Evolutionary conservation across 2,113 vertebrate species (phyloP), one percentile per base, ranked within the genome.

Genomic region (Anseranas semipalmata): DNA sequence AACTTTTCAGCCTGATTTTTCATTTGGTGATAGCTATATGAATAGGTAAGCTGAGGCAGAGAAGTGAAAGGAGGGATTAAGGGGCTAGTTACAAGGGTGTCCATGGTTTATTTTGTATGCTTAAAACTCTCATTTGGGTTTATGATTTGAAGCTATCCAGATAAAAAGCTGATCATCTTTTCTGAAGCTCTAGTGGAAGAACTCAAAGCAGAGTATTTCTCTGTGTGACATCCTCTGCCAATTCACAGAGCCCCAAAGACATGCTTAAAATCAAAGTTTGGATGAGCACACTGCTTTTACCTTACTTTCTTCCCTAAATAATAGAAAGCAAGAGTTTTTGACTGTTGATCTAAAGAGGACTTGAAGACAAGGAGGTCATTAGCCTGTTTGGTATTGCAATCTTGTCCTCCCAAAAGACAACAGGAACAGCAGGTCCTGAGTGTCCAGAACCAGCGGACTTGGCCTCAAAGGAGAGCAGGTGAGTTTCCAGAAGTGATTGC

Each of bases 21-120:
- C 0, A 0, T 11, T 2, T 9, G 15, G 32, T 70, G 70, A 41
- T n/a, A 37, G 25, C 4, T 39, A 3, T 25, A 3, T 55, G 18
- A 43, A 46, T 55, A 4, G 9, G 74, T 27, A 85, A 94, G 14
- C 7, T 56, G 70, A 87, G 81, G 37, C 58, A 91, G 71, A 45
- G 62, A 60, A 45, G 39, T 63, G 22, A 2, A 9, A 46, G 21
- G 33, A 46, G 33, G 33, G 25, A 30, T 7, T 45, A 25, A 43
- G 58, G 41, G 24, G 12, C 45, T 94, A 5, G 17, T 63, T 63
- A 59, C 20, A n/a, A 13, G 10, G 35, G 33, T 59, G 9, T 72
- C 14, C 27, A 3, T 0, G 1, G 30, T 16, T 89, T 89, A 25
- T 55, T 56, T 56, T 19, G 35, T 94, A 18, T 7, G 9, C 53